Base-by-base conservation (phyloP, 1,140 invertebrate genomes). In the Bombus pascuorum region DNA sequence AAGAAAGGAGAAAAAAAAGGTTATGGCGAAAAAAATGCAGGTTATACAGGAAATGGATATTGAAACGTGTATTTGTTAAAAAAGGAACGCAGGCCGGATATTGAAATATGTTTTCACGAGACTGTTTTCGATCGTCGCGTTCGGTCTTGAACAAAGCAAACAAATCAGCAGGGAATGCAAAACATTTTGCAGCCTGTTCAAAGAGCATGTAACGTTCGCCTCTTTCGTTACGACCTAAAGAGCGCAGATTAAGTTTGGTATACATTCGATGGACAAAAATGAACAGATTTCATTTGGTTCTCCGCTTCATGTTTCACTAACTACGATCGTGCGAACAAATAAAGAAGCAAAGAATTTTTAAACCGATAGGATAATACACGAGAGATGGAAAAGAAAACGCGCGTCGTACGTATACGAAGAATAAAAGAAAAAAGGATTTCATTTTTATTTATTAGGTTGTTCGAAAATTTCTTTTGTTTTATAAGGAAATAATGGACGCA, bases 11-110 rank as follows among this genome's bases (percentile, higher is more conserved):
- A 78, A 82, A 86, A 77, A 59, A 10, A n/a, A 44, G 12, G 34
- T 28, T 28, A 34, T 65, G 6, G 32, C 42, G 83, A 81, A 81
- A 28, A 87, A 89, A 89, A 87, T 85, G 84, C 70, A 85, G 80
- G 74, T 77, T 89, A 84, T 86, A 85, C 71, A 82, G 86, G 86
- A 90, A 90, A 90, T 90, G 89, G 89, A 90, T 90, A 90, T 90
- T 90, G 88, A 90, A 90, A 90, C 81, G 86, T 65, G 68, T 87
- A 90, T 90, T 90, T 90, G 79, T 66, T 78, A 86, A 90, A 77
- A 80, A 83, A 81, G 66, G 68, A 89, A 90, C 79, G 85, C 87
- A 76, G 81, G 74, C 88, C 82, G 88, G 88, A 90, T 90, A 90
- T 90, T 90, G 89, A 90, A 90, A 90, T 87, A 87, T 87, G 88